phyloP scores from a whole-genome alignment of 2,888 invertebrate species.

The Pyrgus malvae region DNA sequence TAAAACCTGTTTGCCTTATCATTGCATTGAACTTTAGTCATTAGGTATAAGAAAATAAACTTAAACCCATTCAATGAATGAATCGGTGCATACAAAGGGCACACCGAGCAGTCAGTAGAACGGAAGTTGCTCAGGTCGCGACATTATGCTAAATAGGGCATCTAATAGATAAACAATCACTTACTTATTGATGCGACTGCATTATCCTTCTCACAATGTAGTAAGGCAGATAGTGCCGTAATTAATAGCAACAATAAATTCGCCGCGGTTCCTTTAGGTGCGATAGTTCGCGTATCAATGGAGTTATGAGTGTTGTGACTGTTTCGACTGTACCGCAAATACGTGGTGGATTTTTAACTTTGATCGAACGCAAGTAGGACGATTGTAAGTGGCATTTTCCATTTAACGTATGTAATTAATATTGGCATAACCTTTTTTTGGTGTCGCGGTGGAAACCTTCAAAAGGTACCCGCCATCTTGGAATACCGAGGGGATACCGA shows the following conservation, averaged over 20 bases:
- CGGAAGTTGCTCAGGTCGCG: conserved; percentile 55
- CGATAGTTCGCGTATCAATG: conserved; percentile 17
- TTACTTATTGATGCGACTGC: not conserved
- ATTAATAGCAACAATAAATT: not conserved
- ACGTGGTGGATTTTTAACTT: conserved; percentile 7
- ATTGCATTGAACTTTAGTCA: no score
- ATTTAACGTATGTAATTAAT: not conserved
- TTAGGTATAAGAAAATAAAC: no score
- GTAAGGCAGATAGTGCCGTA: not conserved
- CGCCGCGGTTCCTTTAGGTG: conserved; percentile 15
- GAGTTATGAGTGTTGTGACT: not conserved
- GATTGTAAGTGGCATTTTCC: conserved; percentile 8
- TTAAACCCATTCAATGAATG: conserved; percentile 40
- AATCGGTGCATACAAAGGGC: conserved; percentile 43
- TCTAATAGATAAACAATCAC: conserved; percentile 28
- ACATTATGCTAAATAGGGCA: conserved; percentile 41
- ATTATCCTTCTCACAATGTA: conserved; percentile 4
- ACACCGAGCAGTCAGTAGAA: conserved; percentile 55
- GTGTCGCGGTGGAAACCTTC: no score
- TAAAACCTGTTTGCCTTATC: no score
- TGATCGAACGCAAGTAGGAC: conserved; percentile 4
- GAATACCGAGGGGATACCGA: no score
- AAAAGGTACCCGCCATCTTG: no score
- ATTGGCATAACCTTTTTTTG: no score
- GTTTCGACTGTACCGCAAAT: conserved; percentile 8